Percentiles rank a stretch among this genome's conserved stretches.
Evolutionary conservation across 2,797 vertebrate species (phyloP).

Genomic region (Periophthalmus magnuspinnatus): DNA sequence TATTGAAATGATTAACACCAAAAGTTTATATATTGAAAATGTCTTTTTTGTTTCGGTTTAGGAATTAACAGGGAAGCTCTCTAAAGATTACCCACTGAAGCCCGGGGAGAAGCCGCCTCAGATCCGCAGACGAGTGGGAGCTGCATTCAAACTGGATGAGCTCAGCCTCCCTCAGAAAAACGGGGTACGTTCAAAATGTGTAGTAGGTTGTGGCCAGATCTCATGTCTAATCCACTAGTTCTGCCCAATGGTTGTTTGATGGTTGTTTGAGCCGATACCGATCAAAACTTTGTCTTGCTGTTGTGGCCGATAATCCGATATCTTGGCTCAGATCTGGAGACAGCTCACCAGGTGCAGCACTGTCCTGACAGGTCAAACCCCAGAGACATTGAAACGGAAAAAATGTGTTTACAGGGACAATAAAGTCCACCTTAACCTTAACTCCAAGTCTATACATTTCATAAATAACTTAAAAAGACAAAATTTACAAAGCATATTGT

Average conservation of each 20-base stretch:
- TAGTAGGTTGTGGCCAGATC: too few species aligned
- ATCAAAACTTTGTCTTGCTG: too few species aligned
- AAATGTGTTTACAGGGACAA: background rate
- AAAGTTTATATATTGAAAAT: slow-evolving; percentile 3
- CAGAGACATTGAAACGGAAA: background rate
- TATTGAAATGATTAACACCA: background rate
- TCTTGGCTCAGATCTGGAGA: too few species aligned
- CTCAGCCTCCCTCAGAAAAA: slow-evolving; percentile 73
- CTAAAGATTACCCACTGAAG: slow-evolving; percentile 85
- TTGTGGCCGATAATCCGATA: too few species aligned
- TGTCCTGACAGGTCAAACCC: too few species aligned
- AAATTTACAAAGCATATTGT: too few species aligned
- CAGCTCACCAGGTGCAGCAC: too few species aligned
- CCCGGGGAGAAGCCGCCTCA: slow-evolving; percentile 85
- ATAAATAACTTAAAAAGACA: too few species aligned
- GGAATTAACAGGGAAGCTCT: slow-evolving; percentile 88
- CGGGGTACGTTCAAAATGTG: slow-evolving; percentile 69
- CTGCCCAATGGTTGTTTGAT: too few species aligned
- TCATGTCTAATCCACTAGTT: too few species aligned
- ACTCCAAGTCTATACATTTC: background rate
- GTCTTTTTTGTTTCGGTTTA: slow-evolving; percentile 49
- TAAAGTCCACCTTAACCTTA: background rate
- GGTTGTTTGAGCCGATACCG: too few species aligned
- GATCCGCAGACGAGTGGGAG: slow-evolving; percentile 86
- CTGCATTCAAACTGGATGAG: slow-evolving; percentile 87